These are phyloP conservation scores for Eulemur coronatus DNA, from an alignment of 2,797 vertebrate species.

Conservation along the genomic window DNA sequence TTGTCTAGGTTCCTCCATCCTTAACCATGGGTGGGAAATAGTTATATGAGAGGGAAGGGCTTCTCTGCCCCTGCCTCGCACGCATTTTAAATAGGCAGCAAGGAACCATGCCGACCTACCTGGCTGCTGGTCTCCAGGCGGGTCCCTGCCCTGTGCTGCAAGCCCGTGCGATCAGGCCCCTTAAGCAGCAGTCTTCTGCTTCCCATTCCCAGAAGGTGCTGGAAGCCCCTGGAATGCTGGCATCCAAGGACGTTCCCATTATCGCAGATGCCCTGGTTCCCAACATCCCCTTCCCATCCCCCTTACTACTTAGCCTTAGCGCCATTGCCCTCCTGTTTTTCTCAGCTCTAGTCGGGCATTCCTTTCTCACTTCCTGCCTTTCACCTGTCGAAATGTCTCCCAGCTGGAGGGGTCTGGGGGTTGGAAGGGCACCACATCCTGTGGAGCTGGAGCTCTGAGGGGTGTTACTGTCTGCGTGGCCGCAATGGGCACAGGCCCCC, in stretches of 20 bases:
- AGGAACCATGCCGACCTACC: not conserved
- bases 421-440: not conserved
- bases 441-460: not conserved
- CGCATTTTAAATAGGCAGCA: not conserved
- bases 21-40: not conserved
- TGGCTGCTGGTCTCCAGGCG: not conserved
- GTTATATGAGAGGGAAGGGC: not conserved
- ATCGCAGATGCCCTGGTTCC: not conserved
- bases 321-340: not conserved
- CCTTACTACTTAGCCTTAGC: not conserved
- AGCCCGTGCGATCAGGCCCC: too few species aligned
- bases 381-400: not conserved
- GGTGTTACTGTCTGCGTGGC: accelerated
- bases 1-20: not conserved
- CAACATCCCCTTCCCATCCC: not conserved
- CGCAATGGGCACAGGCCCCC: not conserved
- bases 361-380: not conserved
- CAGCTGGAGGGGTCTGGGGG: not conserved
- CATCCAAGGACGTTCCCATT: not conserved
- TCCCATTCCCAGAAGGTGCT: not conserved
- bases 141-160: not conserved
- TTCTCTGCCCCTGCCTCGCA: not conserved
- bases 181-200: not conserved
- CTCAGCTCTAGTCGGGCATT: not conserved
- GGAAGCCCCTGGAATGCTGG: not conserved